Conservation (phyloP, 2,888 invertebrate genomes). For the Morpho achilles region DNA sequence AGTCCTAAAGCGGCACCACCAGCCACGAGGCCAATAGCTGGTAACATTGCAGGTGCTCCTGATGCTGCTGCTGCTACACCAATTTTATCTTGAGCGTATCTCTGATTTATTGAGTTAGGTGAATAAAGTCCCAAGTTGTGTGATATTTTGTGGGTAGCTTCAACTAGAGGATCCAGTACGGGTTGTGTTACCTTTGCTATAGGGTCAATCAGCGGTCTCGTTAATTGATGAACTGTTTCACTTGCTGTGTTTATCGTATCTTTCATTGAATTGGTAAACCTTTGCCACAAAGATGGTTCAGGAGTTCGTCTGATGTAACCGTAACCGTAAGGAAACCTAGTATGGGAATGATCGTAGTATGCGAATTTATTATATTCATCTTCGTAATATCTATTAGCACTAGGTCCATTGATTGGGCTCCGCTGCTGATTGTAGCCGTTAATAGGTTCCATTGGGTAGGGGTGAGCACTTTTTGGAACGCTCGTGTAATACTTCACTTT, state of each 20-base stretch:
- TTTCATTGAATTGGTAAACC: conserved; percentile 85
- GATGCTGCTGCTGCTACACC: conserved; percentile 78
- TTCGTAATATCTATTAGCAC: conserved; percentile 66
- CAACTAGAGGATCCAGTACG: conserved; percentile 85
- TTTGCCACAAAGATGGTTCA: conserved; percentile 85
- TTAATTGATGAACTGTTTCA: conserved; percentile 83
- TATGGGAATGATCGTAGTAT: conserved; percentile 71
- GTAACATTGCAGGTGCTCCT: conserved; percentile 82
- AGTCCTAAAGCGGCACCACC: conserved; percentile 90
- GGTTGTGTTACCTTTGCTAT: conserved; percentile 80
- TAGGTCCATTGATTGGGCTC: conserved; percentile 61
- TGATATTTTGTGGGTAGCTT: conserved; percentile 89
- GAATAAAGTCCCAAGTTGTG: conserved; percentile 85
- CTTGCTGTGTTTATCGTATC: conserved; percentile 85
- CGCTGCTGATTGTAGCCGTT: conserved; percentile 64
- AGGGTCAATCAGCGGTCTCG: conserved; percentile 80
- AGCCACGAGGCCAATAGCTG: conserved; percentile 87
- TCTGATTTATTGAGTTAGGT: conserved; percentile 62
- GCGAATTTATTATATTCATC: conserved; percentile 74
- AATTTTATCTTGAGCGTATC: conserved; percentile 81
- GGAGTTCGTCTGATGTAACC: conserved; percentile 78
- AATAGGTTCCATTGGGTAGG: conserved; percentile 76
- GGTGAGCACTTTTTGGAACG: conserved; percentile 77
- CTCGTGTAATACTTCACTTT: conserved; percentile 74
- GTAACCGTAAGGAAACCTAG: conserved; percentile 80